A percentile compares a stretch with the other conserved stretches of the same genome.
Conservation (phyloP, 2,888 invertebrate species). For the Drosophila kanekoi region DNA sequence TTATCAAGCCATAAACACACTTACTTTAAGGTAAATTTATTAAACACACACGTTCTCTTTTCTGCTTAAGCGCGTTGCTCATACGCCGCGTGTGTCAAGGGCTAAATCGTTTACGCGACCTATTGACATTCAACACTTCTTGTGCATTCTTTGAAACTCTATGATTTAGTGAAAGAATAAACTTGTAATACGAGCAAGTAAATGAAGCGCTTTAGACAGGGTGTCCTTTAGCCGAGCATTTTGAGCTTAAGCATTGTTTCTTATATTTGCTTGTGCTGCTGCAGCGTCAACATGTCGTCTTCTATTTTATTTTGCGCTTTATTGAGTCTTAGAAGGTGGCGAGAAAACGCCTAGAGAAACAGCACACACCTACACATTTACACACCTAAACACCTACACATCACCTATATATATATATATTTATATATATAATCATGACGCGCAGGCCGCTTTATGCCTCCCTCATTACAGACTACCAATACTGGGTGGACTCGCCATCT, state of each 20-base stretch:
- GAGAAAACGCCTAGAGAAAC: slow-evolving; percentile 37
- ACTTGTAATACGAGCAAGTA: too few relatives aligned
- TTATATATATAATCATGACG: slow-evolving; percentile 3
- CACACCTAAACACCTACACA: slow-evolving; percentile 6
- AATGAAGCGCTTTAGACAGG: slow-evolving; percentile 1
- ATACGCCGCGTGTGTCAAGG: slow-evolving; percentile 32
- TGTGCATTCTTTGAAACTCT: background rate
- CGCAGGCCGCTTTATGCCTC: slow-evolving; percentile 36
- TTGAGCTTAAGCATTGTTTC: background rate
- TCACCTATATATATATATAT: background rate
- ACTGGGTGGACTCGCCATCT: slow-evolving; percentile 24
- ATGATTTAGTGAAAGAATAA: background rate
- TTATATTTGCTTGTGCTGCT: slow-evolving; percentile 41
- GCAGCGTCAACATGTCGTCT: slow-evolving; percentile 47
- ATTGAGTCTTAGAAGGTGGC: slow-evolving; percentile 49
- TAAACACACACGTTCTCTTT: slow-evolving; percentile 16
- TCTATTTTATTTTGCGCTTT: slow-evolving; percentile 61
- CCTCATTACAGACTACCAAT: slow-evolving; percentile 51
- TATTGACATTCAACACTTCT: background rate
- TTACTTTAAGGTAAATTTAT: slow-evolving; percentile 43
- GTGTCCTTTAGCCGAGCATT: slow-evolving; percentile 3
- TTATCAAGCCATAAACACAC: slow-evolving; percentile 24
- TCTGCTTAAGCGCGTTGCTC: slow-evolving; percentile 10
- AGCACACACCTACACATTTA: slow-evolving; percentile 15
- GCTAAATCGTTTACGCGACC: background rate